A percentile compares a stretch with the other conserved stretches of the same genome.
Evolutionary conservation across 2,888 invertebrate genomes (phyloP).

Genomic region (Nomada flava): DNA sequence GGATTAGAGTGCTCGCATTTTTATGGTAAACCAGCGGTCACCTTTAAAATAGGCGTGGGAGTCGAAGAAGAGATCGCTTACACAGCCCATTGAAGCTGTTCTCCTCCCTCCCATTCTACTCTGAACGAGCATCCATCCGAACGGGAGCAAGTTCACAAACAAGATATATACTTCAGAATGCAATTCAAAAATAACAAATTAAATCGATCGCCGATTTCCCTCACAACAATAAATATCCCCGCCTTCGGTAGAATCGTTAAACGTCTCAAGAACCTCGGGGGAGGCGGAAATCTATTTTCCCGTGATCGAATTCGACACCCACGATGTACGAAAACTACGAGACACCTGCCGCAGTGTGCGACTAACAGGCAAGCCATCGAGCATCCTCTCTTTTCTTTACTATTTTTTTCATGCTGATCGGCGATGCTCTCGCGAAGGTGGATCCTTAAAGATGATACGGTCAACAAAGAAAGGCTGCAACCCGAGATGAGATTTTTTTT

Average conservation of each 20-base stretch:
- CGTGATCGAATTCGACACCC: conserved; percentile 61
- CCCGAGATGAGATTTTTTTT: conserved; percentile 77
- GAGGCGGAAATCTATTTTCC: conserved; percentile 61
- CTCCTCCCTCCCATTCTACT: background rate
- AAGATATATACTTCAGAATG: background rate
- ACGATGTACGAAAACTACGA: conserved; percentile 31
- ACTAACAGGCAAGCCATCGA: conserved; percentile 57
- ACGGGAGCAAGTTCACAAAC: conserved; percentile 20
- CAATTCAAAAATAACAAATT: background rate
- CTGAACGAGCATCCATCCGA: background rate
- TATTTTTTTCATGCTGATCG: conserved; percentile 46
- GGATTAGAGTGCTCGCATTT: conserved; percentile 75
- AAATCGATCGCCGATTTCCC: too few relatives aligned
- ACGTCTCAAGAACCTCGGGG: background rate
- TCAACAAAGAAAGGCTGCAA: conserved; percentile 82
- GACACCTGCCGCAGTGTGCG: conserved; percentile 69
- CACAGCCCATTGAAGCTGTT: conserved; percentile 41
- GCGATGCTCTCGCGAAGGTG: conserved; percentile 66
- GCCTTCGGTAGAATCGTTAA: background rate
- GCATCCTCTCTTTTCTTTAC: conserved; percentile 24
- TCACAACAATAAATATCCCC: background rate
- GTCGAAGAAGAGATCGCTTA: conserved; percentile 78
- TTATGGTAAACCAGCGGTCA: conserved; percentile 77
- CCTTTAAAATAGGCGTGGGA: conserved; percentile 82
- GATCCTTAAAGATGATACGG: conserved; percentile 83